These are phyloP conservation scores for Chromoteleia sp. DNA, from an alignment of 2,888 invertebrate genomes.

Conservation along the genomic window DNA sequence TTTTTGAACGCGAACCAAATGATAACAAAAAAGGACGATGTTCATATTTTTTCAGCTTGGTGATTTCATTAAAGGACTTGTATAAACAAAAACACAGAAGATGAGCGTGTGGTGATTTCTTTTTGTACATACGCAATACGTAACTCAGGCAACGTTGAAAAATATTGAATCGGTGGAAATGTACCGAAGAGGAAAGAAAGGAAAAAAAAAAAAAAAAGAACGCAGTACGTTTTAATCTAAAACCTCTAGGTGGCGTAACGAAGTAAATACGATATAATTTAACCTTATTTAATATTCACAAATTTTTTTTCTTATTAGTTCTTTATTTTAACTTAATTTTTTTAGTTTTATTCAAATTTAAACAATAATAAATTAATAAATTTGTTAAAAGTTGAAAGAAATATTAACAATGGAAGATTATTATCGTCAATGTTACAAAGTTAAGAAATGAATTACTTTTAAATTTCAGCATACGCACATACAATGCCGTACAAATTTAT, in stretches of 20 bases:
- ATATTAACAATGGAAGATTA: constrained; percentile 27
- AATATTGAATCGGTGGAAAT: not conserved
- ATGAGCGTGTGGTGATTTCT: not conserved
- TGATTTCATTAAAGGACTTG: constrained; percentile 32
- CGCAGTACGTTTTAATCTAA: not conserved
- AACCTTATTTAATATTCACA: too few species aligned
- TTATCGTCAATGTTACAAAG: constrained; percentile 3
- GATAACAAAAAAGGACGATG: constrained; percentile 22
- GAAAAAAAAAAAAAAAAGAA: not conserved
- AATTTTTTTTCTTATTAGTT: too few species aligned
- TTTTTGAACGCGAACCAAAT: constrained; percentile 15
- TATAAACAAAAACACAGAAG: constrained; percentile 9
- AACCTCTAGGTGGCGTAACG: constrained; percentile 5
- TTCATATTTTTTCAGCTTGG: constrained; percentile 20
- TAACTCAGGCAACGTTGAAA: not conserved
- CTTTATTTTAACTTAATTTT: constrained; percentile 17
- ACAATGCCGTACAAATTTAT: constrained; percentile 4
- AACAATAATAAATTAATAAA: constrained; percentile 5
- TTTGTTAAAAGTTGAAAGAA: constrained; percentile 16
- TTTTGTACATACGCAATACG: constrained; percentile 3
- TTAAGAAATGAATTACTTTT: not conserved
- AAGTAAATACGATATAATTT: constrained; percentile 23
- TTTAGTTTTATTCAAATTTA: constrained; percentile 8
- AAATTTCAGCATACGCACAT: not conserved
- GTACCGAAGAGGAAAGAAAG: not conserved